Base-by-base conservation (phyloP, 1,140 invertebrate genomes). In the Diplogasteroides magnus region DNA sequence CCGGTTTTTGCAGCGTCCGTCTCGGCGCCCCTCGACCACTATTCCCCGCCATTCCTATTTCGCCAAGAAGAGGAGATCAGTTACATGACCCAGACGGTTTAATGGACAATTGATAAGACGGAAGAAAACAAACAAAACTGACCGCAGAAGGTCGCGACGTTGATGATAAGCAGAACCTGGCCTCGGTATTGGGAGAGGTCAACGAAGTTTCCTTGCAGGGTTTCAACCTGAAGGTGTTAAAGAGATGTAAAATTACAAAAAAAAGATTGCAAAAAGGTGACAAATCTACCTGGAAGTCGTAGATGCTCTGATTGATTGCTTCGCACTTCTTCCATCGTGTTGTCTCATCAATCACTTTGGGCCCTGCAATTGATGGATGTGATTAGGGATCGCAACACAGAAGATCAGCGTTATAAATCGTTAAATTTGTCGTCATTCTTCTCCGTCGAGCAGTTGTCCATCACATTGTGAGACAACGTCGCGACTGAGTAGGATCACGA, bases 131-230 rank as follows among this genome's bases (percentile, higher is more conserved):
- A 64, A 27, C 14, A n/a, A 29, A 15, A 76, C 74, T 62, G 32
- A 80, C 78, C 79, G 66, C 85, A 86, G 79, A 83, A 86, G 58
- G 85, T 85, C 25, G 85, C 85, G 57, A 85, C 81, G 74, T 86
- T 86, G n/a, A 85, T 83, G 23, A 86, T 77, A 14, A 86, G 68
- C 28, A 84, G 64, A 23, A 85, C 83, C 64, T 84, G 80, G 26
- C 83, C 83, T 69, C 76, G 74, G 78, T 85, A 86, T 64, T 80
- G 69, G 3, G 76, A 76, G 25, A 85, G 74, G 23, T 77, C 76
- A 14, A 74, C 82, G 72, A 76, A 82, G 62, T 83, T 74, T 19
- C 80, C 80, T 67, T 83, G 74, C 0, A 69, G 64, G n/a, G 73
- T 72, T 32, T 76, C 72, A 19, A 77, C 65, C 65, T 72, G 27